Base-by-base conservation (phyloP, 2,797 vertebrate species). In the Neosalanx taihuensis region DNA sequence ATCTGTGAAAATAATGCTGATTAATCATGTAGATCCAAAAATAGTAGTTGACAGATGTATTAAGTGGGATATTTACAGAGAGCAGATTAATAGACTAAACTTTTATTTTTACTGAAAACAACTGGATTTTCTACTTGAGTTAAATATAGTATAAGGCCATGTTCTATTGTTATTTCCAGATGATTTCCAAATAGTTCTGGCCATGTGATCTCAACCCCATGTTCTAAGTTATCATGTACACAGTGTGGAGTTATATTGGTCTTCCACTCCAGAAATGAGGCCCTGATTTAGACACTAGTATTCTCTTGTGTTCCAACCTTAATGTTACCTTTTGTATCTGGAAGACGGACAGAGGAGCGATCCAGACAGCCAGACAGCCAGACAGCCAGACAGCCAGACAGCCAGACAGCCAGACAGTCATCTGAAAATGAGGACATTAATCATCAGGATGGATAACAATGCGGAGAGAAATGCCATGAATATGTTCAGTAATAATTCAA, bases 1-100 rank as follows among this genome's bases (percentile, higher is more conserved):
- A 51, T 5, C 3, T 67, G 37, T 60, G 73, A 78, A 79, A 78
- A 61, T 75, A 72, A 1, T 35, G 33, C 20, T 7, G 30, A 59
- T 29, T 20, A 46, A 46, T 46, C 10, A 9, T n/a, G 29, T 7
- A 49, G 71, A 67, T 70, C 41, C 41, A 9, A 18, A 62, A 46
- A 20, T 33, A 64, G 31, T 72, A 81, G 75, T 78, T 81, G 29
- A 85, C 37, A 69, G 64, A 31, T 12, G 76, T 75, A 85, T 85
- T 75, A 84, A 77, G 71, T 6, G 23, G 64, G 72, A 64, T n/a
- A 56, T 60, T 56, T 72, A 64, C 74, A 82, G 57, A 59, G 67
- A 64, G 64, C 41, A 68, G 75, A 71, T 74, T 79, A 81, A 79
- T 70, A 60, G 18, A 64, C 3, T 3, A 57, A 66, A 29, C 76